phyloP scores from a whole-genome alignment of 1,140 invertebrate genomes.

The Scaptomyza graminum region DNA sequence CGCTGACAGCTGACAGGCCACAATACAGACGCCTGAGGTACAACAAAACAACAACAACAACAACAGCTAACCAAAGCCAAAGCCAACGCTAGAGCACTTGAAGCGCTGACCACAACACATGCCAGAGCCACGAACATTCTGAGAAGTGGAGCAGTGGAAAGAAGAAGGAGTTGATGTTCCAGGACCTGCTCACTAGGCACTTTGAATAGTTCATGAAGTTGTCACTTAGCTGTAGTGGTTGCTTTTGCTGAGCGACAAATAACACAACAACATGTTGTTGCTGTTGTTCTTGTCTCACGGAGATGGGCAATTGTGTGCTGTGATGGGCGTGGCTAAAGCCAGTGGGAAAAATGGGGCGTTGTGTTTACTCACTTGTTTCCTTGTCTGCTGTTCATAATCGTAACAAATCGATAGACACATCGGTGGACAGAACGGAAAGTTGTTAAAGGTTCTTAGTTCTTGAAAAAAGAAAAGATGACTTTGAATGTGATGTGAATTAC shows the following conservation, averaged over 20 bases:
- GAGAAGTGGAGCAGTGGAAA: neutral
- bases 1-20: slow-evolving; percentile 74
- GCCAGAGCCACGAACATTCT: slow-evolving; percentile 45
- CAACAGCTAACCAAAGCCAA: slow-evolving; percentile 36
- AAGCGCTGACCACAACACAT: slow-evolving; percentile 58
- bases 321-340: no score
- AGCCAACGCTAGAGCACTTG: slow-evolving; percentile 42
- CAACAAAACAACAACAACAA: neutral
- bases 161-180: neutral
- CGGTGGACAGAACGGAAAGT: slow-evolving; percentile 35
- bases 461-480: neutral
- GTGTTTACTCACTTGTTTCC: no score
- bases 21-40: slow-evolving; percentile 42
- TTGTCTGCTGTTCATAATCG: neutral
- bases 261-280: slow-evolving; percentile 29
- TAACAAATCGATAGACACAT: slow-evolving; percentile 50
- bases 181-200: slow-evolving; percentile 13
- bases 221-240: slow-evolving; percentile 70
- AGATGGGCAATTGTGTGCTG: slow-evolving; percentile 19
- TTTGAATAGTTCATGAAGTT: slow-evolving; percentile 79
- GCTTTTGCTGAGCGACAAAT: slow-evolving; percentile 42
- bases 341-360: no score
- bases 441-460: slow-evolving; percentile 7
- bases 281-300: neutral
- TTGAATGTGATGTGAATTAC: slow-evolving; percentile 44